Base-by-base conservation (phyloP, 2,113 vertebrate species). In the Miniopterus natalensis region DNA sequence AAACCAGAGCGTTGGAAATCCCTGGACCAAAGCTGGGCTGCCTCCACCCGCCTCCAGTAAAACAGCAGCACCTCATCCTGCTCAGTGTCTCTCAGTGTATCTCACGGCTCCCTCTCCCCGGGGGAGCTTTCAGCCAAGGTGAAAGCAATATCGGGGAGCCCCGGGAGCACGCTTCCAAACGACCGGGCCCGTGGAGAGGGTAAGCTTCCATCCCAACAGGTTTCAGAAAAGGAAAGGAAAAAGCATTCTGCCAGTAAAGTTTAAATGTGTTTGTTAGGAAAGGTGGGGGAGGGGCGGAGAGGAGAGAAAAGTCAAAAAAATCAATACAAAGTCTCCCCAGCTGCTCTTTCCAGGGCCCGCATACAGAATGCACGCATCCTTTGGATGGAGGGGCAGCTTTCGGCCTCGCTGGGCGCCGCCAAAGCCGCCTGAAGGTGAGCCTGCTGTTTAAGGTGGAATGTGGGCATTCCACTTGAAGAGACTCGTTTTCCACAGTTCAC, bases 401-500 rank as follows among this genome's bases (percentile, higher is more conserved):
- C 88, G 96, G 95, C 40, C 92, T 97, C 97, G 97, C 17, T 90
- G 96, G 97, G 97, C 98, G 63, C 86, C 91, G 98, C 98, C 98
- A 98, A 97, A 96, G 92, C 84, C 80, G 96, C 92, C 96, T 98
- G 93, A 98, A 96, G 95, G 98, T 97, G 95, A 94, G 96, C 75
- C 91, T 96, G 95, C 97, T 97, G 57, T 96, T 96, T 98, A 98
- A 98, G 98, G 98, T 98, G 97, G 97, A 97, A 96, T 96, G 93
- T 90, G 97, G 75, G 1, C 63, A 18, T 88, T 9, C 0, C 59
- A 70, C 94, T 95, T 94, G 55, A 87, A 97, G 96, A 92, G 89
- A 51, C 23, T 79, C 57, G 29, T 80, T 87, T 92, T 90, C 84
- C 36, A 27, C 42, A 57, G 74, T 65, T 96, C 51, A 25, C 78